Evolutionary conservation across 2,113 vertebrate genomes (phyloP).

Genomic region (Petroica traversi): DNA sequence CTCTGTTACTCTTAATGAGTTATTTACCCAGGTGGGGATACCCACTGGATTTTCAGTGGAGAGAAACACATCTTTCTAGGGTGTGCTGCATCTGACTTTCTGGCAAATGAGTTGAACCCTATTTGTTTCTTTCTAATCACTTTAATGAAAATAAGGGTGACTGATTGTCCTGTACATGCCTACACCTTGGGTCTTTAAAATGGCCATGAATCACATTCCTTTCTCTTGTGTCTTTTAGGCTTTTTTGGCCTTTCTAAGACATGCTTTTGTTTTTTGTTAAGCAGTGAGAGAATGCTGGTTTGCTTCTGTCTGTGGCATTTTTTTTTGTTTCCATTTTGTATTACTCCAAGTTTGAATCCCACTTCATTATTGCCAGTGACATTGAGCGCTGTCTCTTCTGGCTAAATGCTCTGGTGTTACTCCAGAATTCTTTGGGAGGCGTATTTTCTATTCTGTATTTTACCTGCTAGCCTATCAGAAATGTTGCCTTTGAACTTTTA

Average conservation of each 20-base stretch:
- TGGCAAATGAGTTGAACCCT: neutral
- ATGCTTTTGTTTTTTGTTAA: neutral
- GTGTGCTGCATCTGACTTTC: neutral
- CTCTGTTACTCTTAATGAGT: neutral
- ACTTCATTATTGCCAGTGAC: neutral
- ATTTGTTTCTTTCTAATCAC: neutral
- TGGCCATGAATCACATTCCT: neutral
- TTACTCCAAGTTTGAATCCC: neutral
- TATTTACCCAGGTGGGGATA: neutral
- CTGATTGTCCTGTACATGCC: neutral
- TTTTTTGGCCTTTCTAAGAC: neutral
- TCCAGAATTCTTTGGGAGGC: neutral
- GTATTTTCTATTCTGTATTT: neutral
- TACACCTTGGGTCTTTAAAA: neutral
- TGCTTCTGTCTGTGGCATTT: neutral
- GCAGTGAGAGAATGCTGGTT: neutral
- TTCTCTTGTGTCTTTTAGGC: neutral
- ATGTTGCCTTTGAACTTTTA: neutral
- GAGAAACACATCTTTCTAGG: neutral
- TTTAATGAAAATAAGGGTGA: neutral
- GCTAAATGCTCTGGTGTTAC: neutral
- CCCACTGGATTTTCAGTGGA: neutral
- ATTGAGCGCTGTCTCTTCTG: neutral
- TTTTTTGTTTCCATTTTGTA: neutral
- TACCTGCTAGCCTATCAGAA: neutral